These are phyloP conservation scores for Leucophenga varia DNA, from an alignment of 1,140 invertebrate species.

Conservation along the genomic window DNA sequence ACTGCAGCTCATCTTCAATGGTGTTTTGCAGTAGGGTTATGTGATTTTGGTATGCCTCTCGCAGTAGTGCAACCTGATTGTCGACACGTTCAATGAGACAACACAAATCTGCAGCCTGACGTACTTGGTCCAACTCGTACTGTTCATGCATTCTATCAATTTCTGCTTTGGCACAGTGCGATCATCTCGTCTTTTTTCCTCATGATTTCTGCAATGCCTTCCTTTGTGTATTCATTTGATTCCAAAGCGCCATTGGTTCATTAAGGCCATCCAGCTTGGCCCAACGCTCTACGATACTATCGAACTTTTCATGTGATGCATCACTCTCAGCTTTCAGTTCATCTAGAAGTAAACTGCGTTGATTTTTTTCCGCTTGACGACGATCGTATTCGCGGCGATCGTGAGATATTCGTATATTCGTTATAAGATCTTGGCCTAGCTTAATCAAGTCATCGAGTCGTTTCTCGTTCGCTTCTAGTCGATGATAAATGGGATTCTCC, in stretches of 20 bases:
- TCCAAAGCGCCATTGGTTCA: constrained; percentile 76
- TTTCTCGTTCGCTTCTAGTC: constrained; percentile 19
- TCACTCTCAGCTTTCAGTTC: constrained; percentile 59
- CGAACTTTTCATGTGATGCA: constrained; percentile 61
- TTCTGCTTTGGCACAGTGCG: constrained; percentile 69
- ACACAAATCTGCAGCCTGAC: constrained; percentile 62
- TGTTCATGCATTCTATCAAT: constrained; percentile 69
- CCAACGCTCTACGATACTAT: constrained; percentile 75
- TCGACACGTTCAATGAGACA: constrained; percentile 74
- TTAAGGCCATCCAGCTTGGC: constrained; percentile 68
- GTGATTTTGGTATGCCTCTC: constrained; percentile 72
- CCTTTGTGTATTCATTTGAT: constrained; percentile 70
- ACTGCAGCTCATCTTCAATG: constrained; percentile 64
- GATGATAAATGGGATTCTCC: too few species aligned
- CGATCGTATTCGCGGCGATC: constrained; percentile 63
- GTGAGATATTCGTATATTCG: constrained; percentile 69
- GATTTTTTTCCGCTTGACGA: constrained; percentile 21
- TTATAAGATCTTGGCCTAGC: constrained; percentile 69
- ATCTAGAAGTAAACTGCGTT: constrained; percentile 44
- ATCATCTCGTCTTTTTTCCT: constrained; percentile 78
- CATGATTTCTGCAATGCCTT: constrained; percentile 70
- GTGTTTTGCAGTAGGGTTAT: constrained; percentile 69
- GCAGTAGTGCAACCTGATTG: constrained; percentile 75
- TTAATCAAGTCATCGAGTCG: constrained; percentile 51
- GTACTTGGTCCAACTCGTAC: constrained; percentile 68